Percentiles rank a stretch among this genome's conserved stretches.
Conservation (phyloP, 2,113 vertebrate species). For the Psammodynastes pulverulentus region DNA sequence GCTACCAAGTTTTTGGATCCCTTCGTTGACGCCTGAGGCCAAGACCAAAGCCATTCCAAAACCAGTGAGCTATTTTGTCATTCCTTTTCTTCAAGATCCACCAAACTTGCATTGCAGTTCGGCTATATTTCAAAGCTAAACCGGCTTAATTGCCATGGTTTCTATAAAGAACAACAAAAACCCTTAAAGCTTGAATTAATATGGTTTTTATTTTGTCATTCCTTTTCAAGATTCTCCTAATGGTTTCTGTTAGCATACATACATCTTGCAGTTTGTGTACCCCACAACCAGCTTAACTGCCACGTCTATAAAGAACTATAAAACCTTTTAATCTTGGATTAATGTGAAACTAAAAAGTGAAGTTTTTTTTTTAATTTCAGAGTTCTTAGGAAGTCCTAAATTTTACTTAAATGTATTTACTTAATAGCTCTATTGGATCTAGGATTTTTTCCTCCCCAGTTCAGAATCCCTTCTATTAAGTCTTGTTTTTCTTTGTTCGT, state of each 20-base stretch:
- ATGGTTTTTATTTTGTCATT: not conserved
- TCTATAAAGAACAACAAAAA: not conserved
- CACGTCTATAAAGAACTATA: not conserved
- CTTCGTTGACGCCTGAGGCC: conserved; percentile 83
- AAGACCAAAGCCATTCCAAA: conserved; percentile 83
- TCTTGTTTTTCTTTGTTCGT: not conserved
- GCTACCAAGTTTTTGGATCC: conserved; percentile 91
- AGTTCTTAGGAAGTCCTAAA: not conserved
- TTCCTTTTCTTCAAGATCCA: not conserved
- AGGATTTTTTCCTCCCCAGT: not conserved
- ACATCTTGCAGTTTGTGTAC: not conserved
- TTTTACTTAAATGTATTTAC: not conserved
- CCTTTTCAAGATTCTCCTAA: not conserved
- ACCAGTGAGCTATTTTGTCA: conserved; percentile 73
- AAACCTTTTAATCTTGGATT: not conserved
- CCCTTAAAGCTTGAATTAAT: not conserved
- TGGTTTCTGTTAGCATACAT: not conserved
- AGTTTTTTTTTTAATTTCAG: not conserved
- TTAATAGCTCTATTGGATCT: not conserved
- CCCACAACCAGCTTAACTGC: not conserved
- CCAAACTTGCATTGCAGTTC: not conserved
- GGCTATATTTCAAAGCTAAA: not conserved
- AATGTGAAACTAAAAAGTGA: not conserved
- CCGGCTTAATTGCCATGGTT: not conserved
- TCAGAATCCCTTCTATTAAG: not conserved